Base-by-base conservation (phyloP, 2,888 invertebrate genomes). In the Nephrocerus scutellatus region DNA sequence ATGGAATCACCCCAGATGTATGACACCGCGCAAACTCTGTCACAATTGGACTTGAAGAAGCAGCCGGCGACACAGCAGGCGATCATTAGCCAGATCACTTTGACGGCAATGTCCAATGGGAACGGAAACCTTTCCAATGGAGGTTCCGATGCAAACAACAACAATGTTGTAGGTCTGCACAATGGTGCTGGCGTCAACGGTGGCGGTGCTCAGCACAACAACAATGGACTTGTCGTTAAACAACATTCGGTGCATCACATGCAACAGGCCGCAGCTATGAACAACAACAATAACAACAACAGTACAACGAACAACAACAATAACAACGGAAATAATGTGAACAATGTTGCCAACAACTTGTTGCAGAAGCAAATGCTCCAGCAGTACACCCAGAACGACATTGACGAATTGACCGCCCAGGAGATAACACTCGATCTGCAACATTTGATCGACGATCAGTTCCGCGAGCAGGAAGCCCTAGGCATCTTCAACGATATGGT, bases 351-450 rank as follows among this genome's bases (percentile, higher is more conserved):
- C 44, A 76, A 60, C 68, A 73, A 66, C 72, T 70, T 63, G 71
- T 76, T 59, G 68, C 74, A 55, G 70, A 73, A 51, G 70, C 61
- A 62, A 47, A 75, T 84, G 56, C 73, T 81, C 55, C 76, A 84
- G 43, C 78, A 79, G 51, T 84, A 83, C 68, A 79, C 82, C 45
- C 84, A 85, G 42, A 82, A 83, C 44, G 89, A 91, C 61, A 71
- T 91, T 46, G 84, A 86, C 62, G 91, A 91, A 66, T 76, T 93
- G 58, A 90, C 89, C 66, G 85, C 86, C 41, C 88, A 90, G 52
- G 93, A 93, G 70, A 89, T 92, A 65, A 88, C 89, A 49, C 74
- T 93, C 60, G 92, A 93, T 62, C 73, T 93, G 50, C 90, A 92
- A 62, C 85, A 88, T 67, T 76, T 93, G 57, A 91, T 93, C 61